phyloP scores from a whole-genome alignment of 92 coral and sea anemone species.

The Zoanthus sociatus region DNA sequence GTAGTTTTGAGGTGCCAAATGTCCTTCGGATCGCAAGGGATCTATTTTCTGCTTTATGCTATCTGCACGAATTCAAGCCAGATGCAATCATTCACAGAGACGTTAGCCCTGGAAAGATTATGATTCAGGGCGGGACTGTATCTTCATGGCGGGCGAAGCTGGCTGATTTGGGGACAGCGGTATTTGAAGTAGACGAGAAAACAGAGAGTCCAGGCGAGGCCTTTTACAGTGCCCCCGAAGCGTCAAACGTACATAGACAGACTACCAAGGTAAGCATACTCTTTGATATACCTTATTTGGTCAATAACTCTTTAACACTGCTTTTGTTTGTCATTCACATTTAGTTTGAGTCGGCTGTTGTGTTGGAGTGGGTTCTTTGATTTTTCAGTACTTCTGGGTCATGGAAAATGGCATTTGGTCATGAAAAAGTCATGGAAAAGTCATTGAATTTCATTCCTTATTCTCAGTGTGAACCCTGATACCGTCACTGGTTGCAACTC shows the following conservation, averaged over 20 bases:
- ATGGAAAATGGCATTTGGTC: too few species aligned
- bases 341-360: too few species aligned
- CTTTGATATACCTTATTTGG: neutral
- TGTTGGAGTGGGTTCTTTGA: too few species aligned
- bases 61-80: conserved; percentile 36
- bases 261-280: conserved; percentile 6
- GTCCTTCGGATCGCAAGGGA: conserved; percentile 36
- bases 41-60: conserved; percentile 34
- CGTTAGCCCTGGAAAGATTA: conserved; percentile 34
- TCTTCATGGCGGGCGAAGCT: conserved; percentile 27
- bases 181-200: conserved; percentile 45
- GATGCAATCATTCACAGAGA: conserved; percentile 47
- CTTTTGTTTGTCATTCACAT: too few species aligned
- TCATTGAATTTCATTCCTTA: too few species aligned
- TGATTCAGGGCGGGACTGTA: conserved; percentile 3
- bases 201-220: conserved; percentile 19
- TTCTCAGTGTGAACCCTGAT: too few species aligned
- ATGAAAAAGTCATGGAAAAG: too few species aligned
- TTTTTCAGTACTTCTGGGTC: too few species aligned
- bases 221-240: conserved; percentile 34
- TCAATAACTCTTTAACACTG: too few species aligned
- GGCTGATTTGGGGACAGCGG: conserved; percentile 31
- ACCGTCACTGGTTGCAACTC: too few species aligned
- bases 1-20: conserved; percentile 7
- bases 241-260: conserved; percentile 1